A percentile compares a stretch with the other conserved stretches of the same genome.
Evolutionary conservation across 2,113 vertebrate genomes (phyloP).

Genomic region (Bombycilla garrulus): DNA sequence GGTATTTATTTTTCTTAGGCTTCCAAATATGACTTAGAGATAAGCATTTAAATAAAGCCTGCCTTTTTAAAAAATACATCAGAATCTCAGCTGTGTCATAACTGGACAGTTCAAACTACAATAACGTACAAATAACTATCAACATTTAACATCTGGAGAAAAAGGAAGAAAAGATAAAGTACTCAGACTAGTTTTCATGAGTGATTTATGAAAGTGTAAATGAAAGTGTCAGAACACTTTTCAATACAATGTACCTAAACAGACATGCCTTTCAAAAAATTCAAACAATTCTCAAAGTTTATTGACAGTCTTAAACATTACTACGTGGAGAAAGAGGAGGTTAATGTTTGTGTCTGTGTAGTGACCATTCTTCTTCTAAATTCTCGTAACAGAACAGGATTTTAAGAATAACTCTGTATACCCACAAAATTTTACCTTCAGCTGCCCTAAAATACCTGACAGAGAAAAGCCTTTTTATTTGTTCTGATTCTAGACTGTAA

Average conservation of each 20-base stretch:
- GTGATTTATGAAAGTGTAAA: background rate
- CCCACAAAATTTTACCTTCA: background rate
- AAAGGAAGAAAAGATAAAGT: background rate
- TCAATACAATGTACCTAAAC: background rate
- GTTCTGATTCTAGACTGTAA: background rate
- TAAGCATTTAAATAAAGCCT: background rate
- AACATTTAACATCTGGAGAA: background rate
- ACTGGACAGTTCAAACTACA: background rate
- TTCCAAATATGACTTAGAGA: background rate
- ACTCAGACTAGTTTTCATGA: background rate
- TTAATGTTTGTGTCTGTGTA: background rate
- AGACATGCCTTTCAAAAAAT: background rate
- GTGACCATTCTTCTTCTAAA: background rate
- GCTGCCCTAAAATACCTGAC: background rate
- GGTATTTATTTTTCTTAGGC: background rate
- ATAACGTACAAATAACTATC: background rate
- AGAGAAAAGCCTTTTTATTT: constrained; percentile 1
- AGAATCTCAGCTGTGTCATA: background rate
- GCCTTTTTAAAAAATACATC: background rate
- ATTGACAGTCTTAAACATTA: background rate
- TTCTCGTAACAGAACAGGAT: background rate
- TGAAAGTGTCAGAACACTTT: background rate
- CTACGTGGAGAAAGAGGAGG: background rate
- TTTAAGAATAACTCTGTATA: background rate
- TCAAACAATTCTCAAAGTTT: background rate